A percentile compares a stretch with the other conserved stretches of the same genome.
These are phyloP conservation scores for Ricordea florida DNA, from an alignment of 92 coral and sea anemone genomes.

Conservation along the genomic window DNA sequence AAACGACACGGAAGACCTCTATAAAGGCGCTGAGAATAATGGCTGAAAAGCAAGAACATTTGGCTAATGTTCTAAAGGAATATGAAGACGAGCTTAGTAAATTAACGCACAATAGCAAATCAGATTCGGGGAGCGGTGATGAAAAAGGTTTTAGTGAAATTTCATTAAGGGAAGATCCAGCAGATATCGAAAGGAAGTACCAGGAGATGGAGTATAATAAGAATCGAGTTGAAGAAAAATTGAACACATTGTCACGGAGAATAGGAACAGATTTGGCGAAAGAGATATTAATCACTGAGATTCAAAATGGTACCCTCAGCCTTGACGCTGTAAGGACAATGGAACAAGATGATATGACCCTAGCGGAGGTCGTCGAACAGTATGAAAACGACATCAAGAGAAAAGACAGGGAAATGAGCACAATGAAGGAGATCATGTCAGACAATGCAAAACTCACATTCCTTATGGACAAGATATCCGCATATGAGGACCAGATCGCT, in stretches of 20 bases:
- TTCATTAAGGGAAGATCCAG: neutral
- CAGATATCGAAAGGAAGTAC: constrained; percentile 43
- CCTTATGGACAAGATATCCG: constrained; percentile 41
- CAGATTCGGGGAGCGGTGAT: constrained; percentile 5
- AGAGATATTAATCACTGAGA: constrained; percentile 26
- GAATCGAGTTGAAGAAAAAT: constrained; percentile 6
- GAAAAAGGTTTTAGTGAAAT: constrained; percentile 1
- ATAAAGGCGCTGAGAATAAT: constrained; percentile 23
- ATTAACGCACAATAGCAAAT: constrained; percentile 29
- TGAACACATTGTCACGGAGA: constrained; percentile 28
- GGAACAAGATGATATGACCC: constrained; percentile 55
- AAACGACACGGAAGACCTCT: neutral
- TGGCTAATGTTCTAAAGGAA: constrained; percentile 13
- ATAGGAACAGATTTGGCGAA: constrained; percentile 50
- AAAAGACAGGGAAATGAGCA: constrained; percentile 44
- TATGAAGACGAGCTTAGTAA: constrained; percentile 54
- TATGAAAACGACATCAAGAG: constrained; percentile 66
- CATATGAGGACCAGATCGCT: constrained; percentile 62
- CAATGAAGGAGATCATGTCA: constrained; percentile 11
- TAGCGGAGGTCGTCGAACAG: constrained; percentile 59
- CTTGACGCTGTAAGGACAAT: constrained; percentile 56
- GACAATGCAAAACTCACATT: constrained; percentile 37
- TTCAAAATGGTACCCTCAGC: neutral
- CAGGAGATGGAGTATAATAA: constrained; percentile 45
- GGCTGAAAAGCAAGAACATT: constrained; percentile 6